Base-by-base conservation (phyloP, 2,797 vertebrate genomes). In the Sebastolobus alascanus region DNA sequence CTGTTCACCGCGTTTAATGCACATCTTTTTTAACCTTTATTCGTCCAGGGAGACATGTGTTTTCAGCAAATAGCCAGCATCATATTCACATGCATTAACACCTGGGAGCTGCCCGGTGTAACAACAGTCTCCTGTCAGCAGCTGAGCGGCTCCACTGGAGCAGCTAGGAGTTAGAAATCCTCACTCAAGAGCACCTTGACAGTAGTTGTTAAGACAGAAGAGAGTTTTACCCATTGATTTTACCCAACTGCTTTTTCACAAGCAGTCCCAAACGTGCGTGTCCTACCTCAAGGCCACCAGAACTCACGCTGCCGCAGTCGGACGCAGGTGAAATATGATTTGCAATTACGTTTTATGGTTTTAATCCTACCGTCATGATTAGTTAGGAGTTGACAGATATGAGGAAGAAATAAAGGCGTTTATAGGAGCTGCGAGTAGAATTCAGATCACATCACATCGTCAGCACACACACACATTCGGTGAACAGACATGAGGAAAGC, bases 131-230 rank as follows among this genome's bases (percentile, higher is more conserved):
- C 61, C 79, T 80, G 74, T 79, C 85, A 75, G 78, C 68, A 1
- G 46, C 68, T 75, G 80, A 90, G 71, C 77, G 64, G 83, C 86
- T 90, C 80, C 87, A 86, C 72, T 83, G 63, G 82, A 90, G 87
- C 89, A 78, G 80, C 29, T 3, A 79, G 77, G 78, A 86, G 85
- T 58, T 74, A 31, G 80, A 84, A 73, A 78, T 83, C 80, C 84
- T 87, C 80, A 82, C 58, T 87, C 82, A 85, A 87, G 85, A 90
- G 84, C 87, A 88, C 86, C 89, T 88, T 86, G 88, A 75, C 81
- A 75, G 72, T 60, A 11, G 55, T 67, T 76, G 79, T 89, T 80
- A 73, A 67, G 83, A 70, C 75, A 61, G 80, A 55, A 59, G 81
- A 73, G 80, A 79, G 72, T 71, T 77, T 65, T 66, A 37, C 70